Evolutionary conservation across 2,113 vertebrate species (phyloP).

Genomic region (Trogon surrucura): DNA sequence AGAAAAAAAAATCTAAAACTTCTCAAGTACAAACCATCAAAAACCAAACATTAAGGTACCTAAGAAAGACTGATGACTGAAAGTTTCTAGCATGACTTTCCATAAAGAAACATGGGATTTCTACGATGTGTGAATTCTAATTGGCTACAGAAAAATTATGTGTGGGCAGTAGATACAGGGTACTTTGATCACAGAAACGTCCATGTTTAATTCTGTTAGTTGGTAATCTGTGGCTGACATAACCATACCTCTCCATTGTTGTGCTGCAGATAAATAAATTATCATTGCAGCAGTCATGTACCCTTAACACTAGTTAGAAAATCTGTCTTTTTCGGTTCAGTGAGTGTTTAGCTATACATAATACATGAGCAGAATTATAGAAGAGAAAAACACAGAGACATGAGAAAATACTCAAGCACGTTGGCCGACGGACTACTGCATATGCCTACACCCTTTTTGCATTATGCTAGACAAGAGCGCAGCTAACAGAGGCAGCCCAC

Average conservation of each 20-base stretch:
- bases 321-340: neutral
- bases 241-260: neutral
- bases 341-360: neutral
- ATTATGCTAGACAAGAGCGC: fast-evolving
- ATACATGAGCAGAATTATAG: neutral
- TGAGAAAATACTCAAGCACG: neutral
- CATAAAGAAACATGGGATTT: neutral
- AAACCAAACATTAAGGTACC: fast-evolving
- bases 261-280: neutral
- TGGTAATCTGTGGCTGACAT: neutral
- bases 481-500: neutral
- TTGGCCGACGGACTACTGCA: neutral
- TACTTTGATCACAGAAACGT: neutral
- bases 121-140: neutral
- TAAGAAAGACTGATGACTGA: neutral
- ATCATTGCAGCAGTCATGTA: neutral
- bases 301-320: neutral
- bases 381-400: neutral
- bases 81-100: neutral
- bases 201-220: neutral
- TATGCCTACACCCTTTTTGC: fast-evolving
- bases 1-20: neutral
- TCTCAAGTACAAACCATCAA: neutral
- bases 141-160: neutral
- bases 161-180: neutral